These are phyloP conservation scores for Dicentrarchus labrax DNA, from an alignment of 2,113 vertebrate genomes.

Conservation along the genomic window DNA sequence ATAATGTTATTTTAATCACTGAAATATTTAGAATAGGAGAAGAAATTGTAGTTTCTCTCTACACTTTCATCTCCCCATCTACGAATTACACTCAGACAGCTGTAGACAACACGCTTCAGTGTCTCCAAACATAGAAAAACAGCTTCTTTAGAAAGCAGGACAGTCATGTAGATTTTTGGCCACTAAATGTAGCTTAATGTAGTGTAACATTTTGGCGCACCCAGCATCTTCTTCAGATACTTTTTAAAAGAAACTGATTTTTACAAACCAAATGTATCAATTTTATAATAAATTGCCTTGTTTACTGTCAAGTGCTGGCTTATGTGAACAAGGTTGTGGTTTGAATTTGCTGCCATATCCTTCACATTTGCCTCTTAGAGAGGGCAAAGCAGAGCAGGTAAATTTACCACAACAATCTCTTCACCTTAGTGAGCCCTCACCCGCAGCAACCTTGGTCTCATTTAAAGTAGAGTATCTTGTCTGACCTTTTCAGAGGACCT, in stretches of 20 bases:
- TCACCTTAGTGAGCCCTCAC: slow-evolving; percentile 21
- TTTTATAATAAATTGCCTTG: too few species aligned
- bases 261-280: not conserved
- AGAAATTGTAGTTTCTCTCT: not conserved
- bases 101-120: slow-evolving; percentile 26
- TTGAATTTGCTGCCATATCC: not conserved
- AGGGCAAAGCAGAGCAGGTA: not conserved
- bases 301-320: not conserved
- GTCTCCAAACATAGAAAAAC: slow-evolving; percentile 3
- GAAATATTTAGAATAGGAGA: not conserved
- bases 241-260: not conserved
- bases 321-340: not conserved
- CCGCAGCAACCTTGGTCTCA: slow-evolving; percentile 39
- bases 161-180: not conserved
- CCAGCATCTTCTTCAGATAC: not conserved
- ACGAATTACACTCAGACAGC: slow-evolving; percentile 19
- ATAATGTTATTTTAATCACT: not conserved
- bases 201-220: not conserved
- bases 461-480: slow-evolving; percentile 57
- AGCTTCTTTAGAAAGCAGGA: slow-evolving; percentile 22
- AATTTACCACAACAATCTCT: slow-evolving; percentile 46
- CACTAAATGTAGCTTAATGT: not conserved
- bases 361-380: slow-evolving; percentile 12
- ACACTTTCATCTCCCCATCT: not conserved
- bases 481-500: slow-evolving; percentile 75